phyloP scores from a whole-genome alignment of 2,797 vertebrate genomes.

The Oceanodroma leucorhoa region DNA sequence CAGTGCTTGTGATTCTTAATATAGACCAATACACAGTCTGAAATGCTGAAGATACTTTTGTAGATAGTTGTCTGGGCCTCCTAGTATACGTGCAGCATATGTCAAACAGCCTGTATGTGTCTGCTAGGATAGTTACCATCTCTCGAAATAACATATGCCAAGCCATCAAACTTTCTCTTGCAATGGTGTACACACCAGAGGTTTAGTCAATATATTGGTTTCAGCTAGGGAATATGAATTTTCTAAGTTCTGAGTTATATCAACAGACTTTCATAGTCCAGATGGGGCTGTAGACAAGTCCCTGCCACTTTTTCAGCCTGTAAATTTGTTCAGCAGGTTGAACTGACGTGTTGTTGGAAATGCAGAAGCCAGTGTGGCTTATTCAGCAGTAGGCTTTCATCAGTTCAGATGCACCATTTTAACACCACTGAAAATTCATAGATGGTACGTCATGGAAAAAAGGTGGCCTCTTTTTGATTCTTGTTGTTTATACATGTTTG shows the following conservation, averaged over 20 bases:
- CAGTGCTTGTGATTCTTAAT: not conserved
- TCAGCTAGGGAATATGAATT: not conserved
- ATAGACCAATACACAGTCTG: not conserved
- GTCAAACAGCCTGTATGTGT: constrained; percentile 18
- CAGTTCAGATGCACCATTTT: not conserved
- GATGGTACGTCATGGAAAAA: not conserved
- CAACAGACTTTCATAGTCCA: not conserved
- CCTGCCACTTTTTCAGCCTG: not conserved
- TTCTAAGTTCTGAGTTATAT: not conserved
- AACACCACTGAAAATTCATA: not conserved
- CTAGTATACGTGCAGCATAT: not conserved
- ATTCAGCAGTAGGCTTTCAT: not conserved
- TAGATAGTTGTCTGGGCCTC: not conserved
- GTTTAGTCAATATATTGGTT: constrained; percentile 45
- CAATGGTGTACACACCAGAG: not conserved
- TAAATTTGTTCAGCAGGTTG: not conserved
- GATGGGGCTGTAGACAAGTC: not conserved
- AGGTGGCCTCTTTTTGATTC: not conserved
- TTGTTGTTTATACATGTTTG: constrained; percentile 28
- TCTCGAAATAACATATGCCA: constrained; percentile 21
- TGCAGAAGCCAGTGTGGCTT: not conserved
- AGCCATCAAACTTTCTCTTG: constrained; percentile 3
- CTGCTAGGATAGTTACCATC: not conserved
- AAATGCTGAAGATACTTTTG: not conserved
- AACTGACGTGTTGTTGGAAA: not conserved